Evolutionary conservation across 1,140 invertebrate species (phyloP), one percentile per base, ranked within the genome.

Genomic region (Bombyx mandarina): DNA sequence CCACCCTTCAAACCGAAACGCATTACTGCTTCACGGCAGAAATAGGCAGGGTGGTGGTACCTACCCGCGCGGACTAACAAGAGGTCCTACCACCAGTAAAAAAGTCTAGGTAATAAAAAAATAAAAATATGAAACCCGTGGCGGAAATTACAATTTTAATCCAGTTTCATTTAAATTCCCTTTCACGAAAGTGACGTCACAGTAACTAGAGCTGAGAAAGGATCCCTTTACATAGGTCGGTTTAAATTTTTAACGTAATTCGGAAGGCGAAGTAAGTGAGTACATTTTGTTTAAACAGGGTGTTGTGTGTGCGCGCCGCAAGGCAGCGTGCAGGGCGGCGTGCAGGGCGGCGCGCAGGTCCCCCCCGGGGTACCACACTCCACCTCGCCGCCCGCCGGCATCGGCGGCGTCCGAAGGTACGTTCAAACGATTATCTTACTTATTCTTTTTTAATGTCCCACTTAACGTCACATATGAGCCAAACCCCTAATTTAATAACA

Each of bases 281-380:
- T 50, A 12, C 8, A n/a, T 50, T 8, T 8, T n/a, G 12, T 50
- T 12, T 50, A 18, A n/a, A 18, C 81, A 86, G 82, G 82, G 74
- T 81, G 81, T 81, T 82, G 81, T 79, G 79, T 81, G 72, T 80
- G 83, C 75, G 81, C 81, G 76, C 81, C 81, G 71, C 81, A 84
- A 73, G 83, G 83, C 72, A 84, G 79, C 69, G 79, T 82, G 77
- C 81, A 84, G 71, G 83, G 83, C 75, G 77, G 79, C 72, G 78
- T 79, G 69, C 78, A 81, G 60, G 78, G 77, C 62, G 82, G 82
- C 63, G 82, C 82, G 66, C 82, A 86, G 70, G 78, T 86, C 58
- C 83, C 83, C 59, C 75, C 75, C 45, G 80, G 80, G 50, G 83
- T 81, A 52, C 82, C 82, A 65, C 83, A 84, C 76, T 79, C 81